Evolutionary conservation across 1,140 invertebrate genomes (phyloP).

Genomic region (Nixonia krombeini): DNA sequence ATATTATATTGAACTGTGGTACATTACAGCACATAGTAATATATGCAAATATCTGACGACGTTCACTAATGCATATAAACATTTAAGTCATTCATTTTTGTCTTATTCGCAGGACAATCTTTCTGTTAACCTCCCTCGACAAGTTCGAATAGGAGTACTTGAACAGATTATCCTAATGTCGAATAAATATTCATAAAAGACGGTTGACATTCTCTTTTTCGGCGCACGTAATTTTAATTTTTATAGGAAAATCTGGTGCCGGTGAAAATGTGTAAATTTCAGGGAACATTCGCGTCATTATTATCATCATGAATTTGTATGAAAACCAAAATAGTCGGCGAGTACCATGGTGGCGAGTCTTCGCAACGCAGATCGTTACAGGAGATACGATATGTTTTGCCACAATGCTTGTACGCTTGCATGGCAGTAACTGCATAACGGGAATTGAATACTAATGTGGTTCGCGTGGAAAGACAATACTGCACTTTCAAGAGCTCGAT

Average conservation of each 20-base stretch:
- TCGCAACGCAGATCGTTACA: slow-evolving; percentile 23
- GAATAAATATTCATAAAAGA: too few species aligned
- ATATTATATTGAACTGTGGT: too few species aligned
- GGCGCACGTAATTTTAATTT: not conserved
- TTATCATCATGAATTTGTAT: slow-evolving; percentile 26
- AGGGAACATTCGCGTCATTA: slow-evolving; percentile 1
- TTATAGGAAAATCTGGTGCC: not conserved
- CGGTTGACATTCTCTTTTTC: too few species aligned
- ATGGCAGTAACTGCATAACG: slow-evolving; percentile 39
- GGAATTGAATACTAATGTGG: slow-evolving; percentile 42
- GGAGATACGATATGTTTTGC: slow-evolving; percentile 32
- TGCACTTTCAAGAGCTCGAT: slow-evolving; percentile 27
- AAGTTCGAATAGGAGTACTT: too few species aligned
- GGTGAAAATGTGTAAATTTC: not conserved
- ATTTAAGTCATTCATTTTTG: too few species aligned
- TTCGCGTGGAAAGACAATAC: slow-evolving; percentile 23
- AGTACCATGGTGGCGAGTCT: slow-evolving; percentile 17
- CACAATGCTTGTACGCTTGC: slow-evolving; percentile 29
- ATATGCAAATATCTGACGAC: too few species aligned
- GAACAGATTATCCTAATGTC: too few species aligned
- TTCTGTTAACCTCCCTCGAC: too few species aligned
- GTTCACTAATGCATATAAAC: too few species aligned
- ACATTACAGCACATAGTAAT: too few species aligned
- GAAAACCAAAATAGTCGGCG: slow-evolving; percentile 14
- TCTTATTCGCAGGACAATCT: too few species aligned